Conservation (phyloP, 1,140 invertebrate species). For the Bombus affinis region DNA sequence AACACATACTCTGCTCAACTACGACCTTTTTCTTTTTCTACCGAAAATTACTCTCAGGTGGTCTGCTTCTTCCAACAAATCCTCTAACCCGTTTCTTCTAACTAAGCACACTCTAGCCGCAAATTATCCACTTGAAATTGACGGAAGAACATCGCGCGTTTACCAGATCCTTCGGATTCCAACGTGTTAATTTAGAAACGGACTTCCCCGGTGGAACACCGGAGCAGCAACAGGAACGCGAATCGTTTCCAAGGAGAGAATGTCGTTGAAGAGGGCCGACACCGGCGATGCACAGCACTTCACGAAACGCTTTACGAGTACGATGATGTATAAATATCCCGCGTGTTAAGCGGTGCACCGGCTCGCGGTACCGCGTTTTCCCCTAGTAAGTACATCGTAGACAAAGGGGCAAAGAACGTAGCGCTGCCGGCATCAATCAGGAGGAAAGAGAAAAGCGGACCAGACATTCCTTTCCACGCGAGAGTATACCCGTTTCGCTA, state of each 20-base stretch:
- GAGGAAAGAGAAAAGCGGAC: slow-evolving; percentile 59
- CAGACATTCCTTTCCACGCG: slow-evolving; percentile 41
- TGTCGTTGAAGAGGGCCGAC: neutral
- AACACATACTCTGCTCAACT: neutral
- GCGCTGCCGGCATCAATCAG: slow-evolving; percentile 69
- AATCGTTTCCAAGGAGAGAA: slow-evolving; percentile 5
- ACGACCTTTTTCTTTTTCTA: neutral
- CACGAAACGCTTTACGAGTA: slow-evolving; percentile 32
- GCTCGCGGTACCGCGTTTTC: slow-evolving; percentile 30
- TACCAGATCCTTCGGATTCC: neutral
- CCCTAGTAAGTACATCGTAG: slow-evolving; percentile 45
- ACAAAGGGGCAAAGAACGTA: slow-evolving; percentile 53
- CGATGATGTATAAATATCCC: slow-evolving; percentile 46
- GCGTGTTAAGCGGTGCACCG: slow-evolving; percentile 10
- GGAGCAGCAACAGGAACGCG: neutral
- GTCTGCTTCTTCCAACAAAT: neutral
- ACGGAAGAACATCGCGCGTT: neutral
- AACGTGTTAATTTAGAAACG: slow-evolving; percentile 13
- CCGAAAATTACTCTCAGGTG: neutral
- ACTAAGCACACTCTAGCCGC: too few species aligned
- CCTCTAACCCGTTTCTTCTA: neutral
- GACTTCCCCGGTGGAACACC: neutral
- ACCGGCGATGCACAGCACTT: neutral
- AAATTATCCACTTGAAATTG: neutral
- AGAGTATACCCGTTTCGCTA: slow-evolving; percentile 14